Evolutionary conservation across 2,113 vertebrate species (phyloP).

Genomic region (Coptodon bakossiorum): DNA sequence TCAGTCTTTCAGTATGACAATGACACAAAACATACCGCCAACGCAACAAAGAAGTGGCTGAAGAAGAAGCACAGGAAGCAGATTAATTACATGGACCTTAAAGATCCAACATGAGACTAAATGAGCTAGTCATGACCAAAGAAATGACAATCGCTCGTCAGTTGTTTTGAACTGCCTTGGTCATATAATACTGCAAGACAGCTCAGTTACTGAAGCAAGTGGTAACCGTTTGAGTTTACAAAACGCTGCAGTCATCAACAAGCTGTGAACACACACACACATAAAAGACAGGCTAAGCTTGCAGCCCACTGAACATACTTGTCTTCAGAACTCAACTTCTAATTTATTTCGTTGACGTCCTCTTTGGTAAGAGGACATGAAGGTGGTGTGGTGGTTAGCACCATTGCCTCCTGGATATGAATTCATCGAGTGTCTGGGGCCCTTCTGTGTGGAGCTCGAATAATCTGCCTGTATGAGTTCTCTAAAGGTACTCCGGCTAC

Average conservation of each 20-base stretch:
- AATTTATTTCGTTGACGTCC: not conserved
- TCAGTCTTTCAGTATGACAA: not conserved
- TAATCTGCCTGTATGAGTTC: not conserved
- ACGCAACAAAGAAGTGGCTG: not conserved
- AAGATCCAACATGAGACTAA: not conserved
- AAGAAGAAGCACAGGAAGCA: not conserved
- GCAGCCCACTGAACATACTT: not conserved
- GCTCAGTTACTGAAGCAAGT: not conserved
- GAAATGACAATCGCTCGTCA: not conserved
- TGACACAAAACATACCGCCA: not conserved
- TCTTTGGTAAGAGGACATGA: not conserved
- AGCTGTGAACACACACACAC: not conserved
- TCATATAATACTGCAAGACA: not conserved
- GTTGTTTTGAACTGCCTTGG: not conserved
- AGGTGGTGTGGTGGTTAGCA: rapidly evolving
- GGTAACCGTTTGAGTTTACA: not conserved
- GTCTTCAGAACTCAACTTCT: not conserved
- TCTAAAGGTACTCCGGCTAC: rapidly evolving
- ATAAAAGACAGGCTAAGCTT: not conserved
- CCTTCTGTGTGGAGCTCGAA: not conserved
- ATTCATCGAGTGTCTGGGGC: rapidly evolving
- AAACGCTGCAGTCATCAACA: not conserved
- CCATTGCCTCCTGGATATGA: not conserved
- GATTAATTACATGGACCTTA: not conserved
- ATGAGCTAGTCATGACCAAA: not conserved